Evolutionary conservation across 2,113 vertebrate species (phyloP).

Genomic region (Lycocorax pyrrhopterus): DNA sequence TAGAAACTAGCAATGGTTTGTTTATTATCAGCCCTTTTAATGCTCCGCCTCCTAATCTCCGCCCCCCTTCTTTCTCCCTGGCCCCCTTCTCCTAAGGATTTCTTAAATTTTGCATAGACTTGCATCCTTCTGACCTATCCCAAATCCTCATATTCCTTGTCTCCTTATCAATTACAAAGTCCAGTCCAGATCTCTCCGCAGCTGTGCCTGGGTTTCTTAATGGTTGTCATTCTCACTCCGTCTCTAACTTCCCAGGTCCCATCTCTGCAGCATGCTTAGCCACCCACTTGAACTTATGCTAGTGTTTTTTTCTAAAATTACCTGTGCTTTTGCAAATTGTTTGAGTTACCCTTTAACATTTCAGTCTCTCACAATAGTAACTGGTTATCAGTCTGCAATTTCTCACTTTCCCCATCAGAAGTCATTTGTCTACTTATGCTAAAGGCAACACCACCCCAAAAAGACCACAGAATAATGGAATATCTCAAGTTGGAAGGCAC

Average conservation of each 20-base stretch:
- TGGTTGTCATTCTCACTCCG: neutral
- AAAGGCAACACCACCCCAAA: neutral
- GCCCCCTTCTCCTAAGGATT: neutral
- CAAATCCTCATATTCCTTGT: neutral
- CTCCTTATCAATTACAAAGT: neutral
- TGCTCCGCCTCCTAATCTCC: rapidly evolving
- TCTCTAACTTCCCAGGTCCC: neutral
- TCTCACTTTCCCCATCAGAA: neutral
- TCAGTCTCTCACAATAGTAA: neutral
- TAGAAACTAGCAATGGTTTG: neutral
- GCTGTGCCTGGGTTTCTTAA: neutral
- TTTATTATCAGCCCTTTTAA: neutral
- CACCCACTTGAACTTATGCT: neutral
- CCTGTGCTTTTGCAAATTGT: neutral
- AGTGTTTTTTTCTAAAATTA: neutral
- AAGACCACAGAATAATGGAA: neutral
- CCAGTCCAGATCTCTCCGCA: neutral
- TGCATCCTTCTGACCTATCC: neutral
- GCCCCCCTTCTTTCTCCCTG: neutral
- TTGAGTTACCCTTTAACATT: neutral
- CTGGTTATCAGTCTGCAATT: neutral
- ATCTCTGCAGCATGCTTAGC: neutral
- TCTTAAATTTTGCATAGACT: neutral
- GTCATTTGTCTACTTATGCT: neutral
- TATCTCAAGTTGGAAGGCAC: neutral